These are phyloP conservation scores for Smutsia gigantea DNA, from an alignment of 2,797 vertebrate species.

Conservation along the genomic window DNA sequence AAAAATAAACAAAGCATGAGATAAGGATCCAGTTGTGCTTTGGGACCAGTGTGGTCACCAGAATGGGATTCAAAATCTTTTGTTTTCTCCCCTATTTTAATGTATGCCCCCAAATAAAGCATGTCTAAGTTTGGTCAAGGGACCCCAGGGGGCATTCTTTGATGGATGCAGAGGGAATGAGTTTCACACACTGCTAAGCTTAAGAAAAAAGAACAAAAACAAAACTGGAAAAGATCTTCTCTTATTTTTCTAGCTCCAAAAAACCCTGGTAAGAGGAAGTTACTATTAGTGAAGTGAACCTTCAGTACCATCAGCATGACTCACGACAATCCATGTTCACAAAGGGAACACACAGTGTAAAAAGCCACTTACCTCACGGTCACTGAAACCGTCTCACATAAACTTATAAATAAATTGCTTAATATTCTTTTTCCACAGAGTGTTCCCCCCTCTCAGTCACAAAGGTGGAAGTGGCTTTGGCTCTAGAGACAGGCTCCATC, in stretches of 20 bases:
- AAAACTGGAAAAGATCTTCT: background rate
- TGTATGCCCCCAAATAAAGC: background rate
- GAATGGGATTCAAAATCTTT: background rate
- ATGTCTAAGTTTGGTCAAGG: background rate
- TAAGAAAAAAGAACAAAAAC: background rate
- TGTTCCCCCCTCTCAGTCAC: background rate
- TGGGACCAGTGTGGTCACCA: background rate
- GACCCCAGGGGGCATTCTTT: background rate
- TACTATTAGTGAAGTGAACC: background rate
- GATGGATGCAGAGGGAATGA: background rate
- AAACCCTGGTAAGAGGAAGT: background rate
- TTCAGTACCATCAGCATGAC: background rate
- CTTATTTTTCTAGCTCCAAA: background rate
- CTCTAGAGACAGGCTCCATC: background rate
- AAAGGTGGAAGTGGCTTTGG: background rate
- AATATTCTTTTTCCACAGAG: background rate
- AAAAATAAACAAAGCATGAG: constrained; percentile 17
- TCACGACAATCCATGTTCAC: background rate
- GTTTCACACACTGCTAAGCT: background rate
- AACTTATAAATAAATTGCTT: background rate
- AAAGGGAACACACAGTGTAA: background rate
- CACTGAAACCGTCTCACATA: background rate
- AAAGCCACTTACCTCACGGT: background rate
- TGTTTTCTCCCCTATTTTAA: background rate
- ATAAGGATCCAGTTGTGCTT: background rate